Evolutionary conservation across 1,140 invertebrate genomes (phyloP).

Genomic region (Gonioctena quinquepunctata): DNA sequence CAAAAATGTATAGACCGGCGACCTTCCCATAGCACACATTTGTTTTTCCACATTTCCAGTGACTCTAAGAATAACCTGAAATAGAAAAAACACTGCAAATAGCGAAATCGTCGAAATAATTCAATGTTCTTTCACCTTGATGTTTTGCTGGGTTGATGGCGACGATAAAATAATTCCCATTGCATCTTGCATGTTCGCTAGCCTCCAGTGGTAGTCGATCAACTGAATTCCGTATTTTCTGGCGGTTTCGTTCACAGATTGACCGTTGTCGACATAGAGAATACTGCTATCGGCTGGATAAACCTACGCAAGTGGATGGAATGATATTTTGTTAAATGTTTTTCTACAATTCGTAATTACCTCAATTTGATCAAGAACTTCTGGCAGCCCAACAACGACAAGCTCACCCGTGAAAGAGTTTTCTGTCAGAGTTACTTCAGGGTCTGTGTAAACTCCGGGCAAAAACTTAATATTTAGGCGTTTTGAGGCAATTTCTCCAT

Average conservation of each 20-base stretch:
- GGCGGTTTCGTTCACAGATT: conserved; percentile 19
- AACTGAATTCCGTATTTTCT: conserved; percentile 40
- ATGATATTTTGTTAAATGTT: too few species aligned
- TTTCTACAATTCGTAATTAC: too few species aligned
- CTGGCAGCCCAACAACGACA: conserved; percentile 36
- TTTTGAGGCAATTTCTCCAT: conserved; percentile 38
- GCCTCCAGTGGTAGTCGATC: conserved; percentile 50
- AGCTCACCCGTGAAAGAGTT: conserved; percentile 32
- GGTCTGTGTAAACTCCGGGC: conserved; percentile 34
- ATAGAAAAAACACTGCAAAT: conserved; percentile 3
- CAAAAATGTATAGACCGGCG: conserved; percentile 33
- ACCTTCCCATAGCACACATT: conserved; percentile 24
- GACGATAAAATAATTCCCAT: conserved; percentile 44
- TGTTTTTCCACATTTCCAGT: conserved; percentile 28
- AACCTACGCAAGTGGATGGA: conserved; percentile 37
- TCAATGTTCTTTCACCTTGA: conserved; percentile 32
- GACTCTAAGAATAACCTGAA: conserved; percentile 42
- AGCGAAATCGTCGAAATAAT: neutral
- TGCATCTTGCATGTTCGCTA: conserved; percentile 43
- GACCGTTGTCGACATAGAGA: conserved; percentile 32
- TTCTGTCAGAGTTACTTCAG: conserved; percentile 34
- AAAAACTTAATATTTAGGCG: conserved; percentile 41
- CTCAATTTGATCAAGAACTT: conserved; percentile 39
- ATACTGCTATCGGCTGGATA: conserved; percentile 43
- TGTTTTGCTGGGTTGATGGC: conserved; percentile 40